These are phyloP conservation scores for Fragum whitleyi DNA, from an alignment of 2,888 invertebrate genomes.

Conservation along the genomic window DNA sequence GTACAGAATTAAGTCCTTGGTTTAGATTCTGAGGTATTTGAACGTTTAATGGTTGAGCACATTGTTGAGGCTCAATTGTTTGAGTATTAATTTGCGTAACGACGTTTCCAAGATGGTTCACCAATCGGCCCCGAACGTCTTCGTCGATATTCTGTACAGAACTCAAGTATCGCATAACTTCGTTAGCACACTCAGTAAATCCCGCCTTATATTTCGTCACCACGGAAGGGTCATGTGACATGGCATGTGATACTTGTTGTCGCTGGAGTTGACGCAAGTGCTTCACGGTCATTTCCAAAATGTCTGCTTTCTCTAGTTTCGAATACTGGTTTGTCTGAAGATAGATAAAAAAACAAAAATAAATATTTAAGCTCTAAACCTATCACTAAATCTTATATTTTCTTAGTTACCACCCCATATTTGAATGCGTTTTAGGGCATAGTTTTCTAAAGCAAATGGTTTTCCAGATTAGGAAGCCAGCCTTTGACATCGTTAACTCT, in stretches of 20 bases:
- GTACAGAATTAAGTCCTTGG: slow-evolving; percentile 47
- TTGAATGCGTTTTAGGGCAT: too few relatives aligned
- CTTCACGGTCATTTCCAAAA: slow-evolving; percentile 84
- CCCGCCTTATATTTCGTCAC: slow-evolving; percentile 79
- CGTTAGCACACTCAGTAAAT: slow-evolving; percentile 82
- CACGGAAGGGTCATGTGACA: slow-evolving; percentile 72
- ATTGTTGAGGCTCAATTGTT: slow-evolving; percentile 34
- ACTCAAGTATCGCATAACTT: slow-evolving; percentile 80
- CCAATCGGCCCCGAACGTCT: slow-evolving; percentile 75
- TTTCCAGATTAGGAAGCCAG: too few relatives aligned
- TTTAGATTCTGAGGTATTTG: slow-evolving; percentile 67
- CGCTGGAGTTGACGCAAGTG: slow-evolving; percentile 79
- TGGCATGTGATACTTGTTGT: slow-evolving; percentile 73
- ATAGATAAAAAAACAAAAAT: too few relatives aligned
- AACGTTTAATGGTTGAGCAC: slow-evolving; percentile 70
- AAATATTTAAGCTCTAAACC: neutral
- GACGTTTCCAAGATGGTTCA: slow-evolving; percentile 78
- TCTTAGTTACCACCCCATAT: too few relatives aligned
- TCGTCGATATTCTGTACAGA: slow-evolving; percentile 75
- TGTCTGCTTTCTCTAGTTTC: slow-evolving; percentile 84
- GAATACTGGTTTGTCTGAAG: slow-evolving; percentile 82
- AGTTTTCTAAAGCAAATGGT: too few relatives aligned
- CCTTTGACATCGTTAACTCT: too few relatives aligned
- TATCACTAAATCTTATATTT: neutral
- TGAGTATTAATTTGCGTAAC: slow-evolving; percentile 62